Evolutionary conservation across 2,888 invertebrate genomes (phyloP), one percentile per base, ranked within the genome.

Genomic region (Melanchra persicariae): DNA sequence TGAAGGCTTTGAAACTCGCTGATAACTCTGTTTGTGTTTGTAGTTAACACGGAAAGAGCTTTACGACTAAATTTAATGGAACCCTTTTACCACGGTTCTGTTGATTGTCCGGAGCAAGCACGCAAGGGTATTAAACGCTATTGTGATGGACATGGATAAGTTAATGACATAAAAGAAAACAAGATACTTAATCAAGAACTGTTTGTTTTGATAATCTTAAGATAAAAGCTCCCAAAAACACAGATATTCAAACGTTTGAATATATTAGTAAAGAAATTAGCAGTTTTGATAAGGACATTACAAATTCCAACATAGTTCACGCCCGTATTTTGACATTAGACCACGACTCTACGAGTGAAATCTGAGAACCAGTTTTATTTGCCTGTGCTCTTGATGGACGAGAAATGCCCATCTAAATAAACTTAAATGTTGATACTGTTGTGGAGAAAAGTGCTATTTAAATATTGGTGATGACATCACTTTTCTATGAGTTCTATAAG

Each of bases 331-430:
- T 88, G 87, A 86, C 88, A 87, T 82, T 79, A 79, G 72, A 62
- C 71, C 70, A 66, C 64, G 73, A 84, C 86, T 85, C 89, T 65
- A 66, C 68, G 71, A 84, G 89, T 87, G 91, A 91, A 91, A 91
- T 90, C 88, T 81, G 79, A 89, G 87, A 90, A 87, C 84, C 74
- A 86, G 89, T 90, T 89, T 88, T 84, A 87, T 90, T 90, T 79
- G 69, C 83, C 85, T 62, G 45, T 60, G 81, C 83, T 87, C 81
- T 83, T 86, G 70, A 78, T 76, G 71, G 71, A 77, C 80, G 76
- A 77, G 79, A 62, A 64, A 68, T 70, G 73, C 59, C 70, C 58
- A 70, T 79, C 76, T 81, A 77, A 81, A 79, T 79, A 71, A 75
- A 70, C 43, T 66, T 65, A 66, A 74, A 75, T 70, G 58, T 66